Evolutionary conservation across 2,888 invertebrate genomes (phyloP).

Genomic region (Cremastinae sp.): DNA sequence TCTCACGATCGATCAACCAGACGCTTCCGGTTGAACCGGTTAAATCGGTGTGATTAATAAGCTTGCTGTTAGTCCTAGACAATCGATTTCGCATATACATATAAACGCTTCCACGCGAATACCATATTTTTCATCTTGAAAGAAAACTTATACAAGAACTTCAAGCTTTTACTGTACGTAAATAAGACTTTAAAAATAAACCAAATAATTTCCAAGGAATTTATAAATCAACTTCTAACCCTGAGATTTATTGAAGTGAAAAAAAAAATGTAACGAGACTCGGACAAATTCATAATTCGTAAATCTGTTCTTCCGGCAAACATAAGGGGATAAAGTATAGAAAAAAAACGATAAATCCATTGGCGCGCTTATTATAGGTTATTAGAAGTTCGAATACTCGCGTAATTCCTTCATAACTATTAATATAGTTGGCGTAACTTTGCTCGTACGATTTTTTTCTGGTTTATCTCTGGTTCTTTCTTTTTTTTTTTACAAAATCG

Average conservation of each 20-base stretch:
- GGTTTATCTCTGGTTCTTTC: too few relatives aligned
- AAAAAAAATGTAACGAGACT: background rate
- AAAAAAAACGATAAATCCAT: background rate
- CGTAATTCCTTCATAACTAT: constrained; percentile 59
- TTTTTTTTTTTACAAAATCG: constrained; percentile 45
- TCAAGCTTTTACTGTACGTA: too few relatives aligned
- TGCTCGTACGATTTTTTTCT: constrained; percentile 31
- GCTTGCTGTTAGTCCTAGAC: constrained; percentile 27
- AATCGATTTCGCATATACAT: constrained; percentile 22
- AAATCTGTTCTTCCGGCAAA: constrained; percentile 16
- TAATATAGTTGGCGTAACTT: constrained; percentile 61
- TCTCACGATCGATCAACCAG: constrained; percentile 19
- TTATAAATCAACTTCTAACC: too few relatives aligned
- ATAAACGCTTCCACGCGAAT: too few relatives aligned
- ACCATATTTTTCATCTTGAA: too few relatives aligned
- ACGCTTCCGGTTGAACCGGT: constrained; percentile 54
- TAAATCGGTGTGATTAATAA: constrained; percentile 49
- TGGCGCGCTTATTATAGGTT: constrained; percentile 28
- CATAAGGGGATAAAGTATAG: background rate
- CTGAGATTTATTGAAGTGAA: too few relatives aligned
- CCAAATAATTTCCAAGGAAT: background rate
- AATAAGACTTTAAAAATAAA: too few relatives aligned
- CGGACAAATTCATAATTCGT: constrained; percentile 16
- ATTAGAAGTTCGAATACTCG: constrained; percentile 49
- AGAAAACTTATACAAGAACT: too few relatives aligned